These are phyloP conservation scores for Limnephilus rhombicus DNA, from an alignment of 2,888 invertebrate genomes.

Conservation along the genomic window DNA sequence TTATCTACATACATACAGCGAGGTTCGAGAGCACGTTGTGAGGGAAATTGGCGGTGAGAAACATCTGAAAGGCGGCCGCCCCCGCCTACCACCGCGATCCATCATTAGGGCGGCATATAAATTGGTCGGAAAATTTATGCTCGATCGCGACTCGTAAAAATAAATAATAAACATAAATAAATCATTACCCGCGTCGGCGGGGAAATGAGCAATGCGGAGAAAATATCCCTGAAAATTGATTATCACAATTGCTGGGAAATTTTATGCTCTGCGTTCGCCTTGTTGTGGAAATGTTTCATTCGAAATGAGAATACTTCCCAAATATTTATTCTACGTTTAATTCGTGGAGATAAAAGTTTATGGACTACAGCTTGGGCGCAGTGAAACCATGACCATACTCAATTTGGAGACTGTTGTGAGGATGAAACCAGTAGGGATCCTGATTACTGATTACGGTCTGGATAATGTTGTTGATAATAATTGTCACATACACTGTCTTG, in stretches of 20 bases:
- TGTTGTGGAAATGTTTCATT: neutral
- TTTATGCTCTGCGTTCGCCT: neutral
- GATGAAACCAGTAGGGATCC: neutral
- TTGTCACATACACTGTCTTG: neutral
- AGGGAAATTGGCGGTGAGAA: neutral
- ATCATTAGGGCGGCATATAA: constrained; percentile 45
- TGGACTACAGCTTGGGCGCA: neutral
- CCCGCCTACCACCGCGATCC: constrained; percentile 11
- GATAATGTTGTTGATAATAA: neutral
- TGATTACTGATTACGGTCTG: neutral
- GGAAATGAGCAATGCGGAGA: constrained; percentile 30
- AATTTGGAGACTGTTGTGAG: neutral
- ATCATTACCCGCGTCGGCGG: constrained; percentile 9
- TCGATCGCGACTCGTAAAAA: constrained; percentile 37
- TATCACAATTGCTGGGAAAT: neutral
- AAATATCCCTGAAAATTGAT: constrained; percentile 32
- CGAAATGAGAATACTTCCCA: neutral
- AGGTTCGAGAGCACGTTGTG: neutral
- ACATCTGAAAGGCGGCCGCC: constrained; percentile 33
- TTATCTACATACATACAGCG: neutral
- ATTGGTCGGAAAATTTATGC: constrained; percentile 38
- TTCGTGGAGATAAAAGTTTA: neutral
- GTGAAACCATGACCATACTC: neutral
- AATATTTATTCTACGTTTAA: neutral
- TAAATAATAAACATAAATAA: constrained; percentile 27